Percentiles rank a stretch among this genome's conserved stretches.
These are phyloP conservation scores for Gymnothorax reevesii DNA, from an alignment of 2,797 vertebrate genomes.

Conservation along the genomic window DNA sequence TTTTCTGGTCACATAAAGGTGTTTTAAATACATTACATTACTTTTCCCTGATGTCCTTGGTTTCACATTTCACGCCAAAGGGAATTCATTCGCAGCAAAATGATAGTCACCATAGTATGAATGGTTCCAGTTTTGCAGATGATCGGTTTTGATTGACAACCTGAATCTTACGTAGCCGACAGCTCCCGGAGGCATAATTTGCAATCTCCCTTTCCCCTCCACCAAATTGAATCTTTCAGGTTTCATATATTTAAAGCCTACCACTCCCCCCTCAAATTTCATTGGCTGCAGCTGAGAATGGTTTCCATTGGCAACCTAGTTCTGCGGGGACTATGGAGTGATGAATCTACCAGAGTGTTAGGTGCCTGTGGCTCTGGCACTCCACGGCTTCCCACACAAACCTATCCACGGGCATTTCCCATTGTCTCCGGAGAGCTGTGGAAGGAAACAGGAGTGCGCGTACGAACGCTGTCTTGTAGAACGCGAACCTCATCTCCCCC, in stretches of 20 bases:
- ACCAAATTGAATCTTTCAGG: constrained; percentile 50
- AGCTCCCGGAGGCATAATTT: constrained; percentile 56
- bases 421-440: background rate
- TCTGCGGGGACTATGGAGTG: constrained; percentile 50
- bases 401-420: constrained; percentile 39
- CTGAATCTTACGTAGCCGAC: constrained; percentile 57
- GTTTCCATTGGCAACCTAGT: constrained; percentile 55
- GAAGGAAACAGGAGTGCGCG: constrained; percentile 29
- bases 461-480: constrained; percentile 45
- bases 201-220: constrained; percentile 39
- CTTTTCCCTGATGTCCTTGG: background rate
- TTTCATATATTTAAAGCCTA: constrained; percentile 60
- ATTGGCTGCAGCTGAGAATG: constrained; percentile 65
- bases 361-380: constrained; percentile 49
- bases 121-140: constrained; percentile 48
- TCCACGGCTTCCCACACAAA: constrained; percentile 36
- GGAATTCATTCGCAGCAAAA: constrained; percentile 31
- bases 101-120: constrained; percentile 61
- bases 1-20: background rate
- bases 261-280: constrained; percentile 51
- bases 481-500: constrained; percentile 32
- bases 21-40: background rate
- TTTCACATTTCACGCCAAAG: constrained; percentile 29
- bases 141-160: constrained; percentile 67
- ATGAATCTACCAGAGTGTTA: constrained; percentile 54